phyloP scores from a whole-genome alignment of 2,113 vertebrate species.

The Cepphus grylle region DNA sequence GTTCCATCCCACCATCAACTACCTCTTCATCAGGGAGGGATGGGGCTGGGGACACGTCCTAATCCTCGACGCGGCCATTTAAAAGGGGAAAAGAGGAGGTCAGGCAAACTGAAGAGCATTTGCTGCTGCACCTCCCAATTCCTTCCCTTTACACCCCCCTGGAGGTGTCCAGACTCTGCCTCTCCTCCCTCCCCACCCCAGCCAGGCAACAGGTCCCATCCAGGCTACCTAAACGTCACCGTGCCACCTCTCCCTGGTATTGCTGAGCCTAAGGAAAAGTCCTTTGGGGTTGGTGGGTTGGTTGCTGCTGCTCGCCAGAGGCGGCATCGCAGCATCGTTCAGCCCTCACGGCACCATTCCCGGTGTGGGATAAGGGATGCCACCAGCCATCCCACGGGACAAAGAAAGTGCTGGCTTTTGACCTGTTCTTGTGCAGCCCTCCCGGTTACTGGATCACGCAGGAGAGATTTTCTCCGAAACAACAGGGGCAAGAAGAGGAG shows the following conservation, averaged over 20 bases:
- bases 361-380: accelerated
- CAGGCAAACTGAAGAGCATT: background rate
- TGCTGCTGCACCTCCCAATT: background rate
- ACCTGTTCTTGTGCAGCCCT: background rate
- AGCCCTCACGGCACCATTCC: background rate
- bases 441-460: slow-evolving; percentile 81
- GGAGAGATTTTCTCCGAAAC: slow-evolving; percentile 75
- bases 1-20: background rate
- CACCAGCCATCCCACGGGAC: background rate
- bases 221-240: background rate
- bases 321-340: background rate
- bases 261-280: background rate
- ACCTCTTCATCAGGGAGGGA: background rate
- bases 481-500: slow-evolving; percentile 83
- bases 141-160: background rate
- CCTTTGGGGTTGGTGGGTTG: background rate
- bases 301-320: background rate
- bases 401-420: slow-evolving; percentile 1
- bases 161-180: background rate
- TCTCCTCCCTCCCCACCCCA: background rate
- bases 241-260: background rate
- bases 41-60: background rate
- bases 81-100: background rate
- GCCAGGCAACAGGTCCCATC: background rate
- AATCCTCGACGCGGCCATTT: accelerated